Evolutionary conservation across 1,140 invertebrate species (phyloP).

Genomic region (Octopus sinensis): DNA sequence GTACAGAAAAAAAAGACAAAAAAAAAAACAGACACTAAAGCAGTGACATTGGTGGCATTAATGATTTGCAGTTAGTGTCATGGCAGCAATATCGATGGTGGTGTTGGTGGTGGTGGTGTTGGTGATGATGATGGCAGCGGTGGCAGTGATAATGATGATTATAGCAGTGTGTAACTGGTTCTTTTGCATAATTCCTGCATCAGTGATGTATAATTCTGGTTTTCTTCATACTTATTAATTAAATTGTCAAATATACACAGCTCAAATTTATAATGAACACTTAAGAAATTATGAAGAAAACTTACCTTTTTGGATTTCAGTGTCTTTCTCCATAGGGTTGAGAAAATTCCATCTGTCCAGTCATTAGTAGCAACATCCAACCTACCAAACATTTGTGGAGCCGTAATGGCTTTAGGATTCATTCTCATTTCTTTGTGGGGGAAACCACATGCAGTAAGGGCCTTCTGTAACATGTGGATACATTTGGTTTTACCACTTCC

Average conservation of each 20-base stretch:
- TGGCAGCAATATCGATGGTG: no score
- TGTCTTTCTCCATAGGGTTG: constrained; percentile 91
- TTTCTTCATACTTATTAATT: not conserved
- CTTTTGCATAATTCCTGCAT: no score
- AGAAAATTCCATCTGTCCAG: constrained; percentile 97
- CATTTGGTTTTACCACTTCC: constrained; percentile 84
- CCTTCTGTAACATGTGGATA: constrained; percentile 86
- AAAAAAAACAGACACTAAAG: no score
- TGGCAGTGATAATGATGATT: no score
- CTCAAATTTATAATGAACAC: not conserved
- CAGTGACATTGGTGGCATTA: no score
- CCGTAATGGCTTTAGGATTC: constrained; percentile 97
- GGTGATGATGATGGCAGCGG: no score
- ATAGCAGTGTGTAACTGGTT: no score
- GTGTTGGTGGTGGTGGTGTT: no score
- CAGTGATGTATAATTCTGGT: no score
- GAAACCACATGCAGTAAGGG: constrained; percentile 53
- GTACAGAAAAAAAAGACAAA: no score
- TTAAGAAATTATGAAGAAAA: not conserved
- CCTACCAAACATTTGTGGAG: constrained; percentile 94
- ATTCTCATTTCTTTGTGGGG: constrained; percentile 82
- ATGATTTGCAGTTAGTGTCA: no score
- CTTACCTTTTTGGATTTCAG: constrained; percentile 79
- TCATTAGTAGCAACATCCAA: constrained; percentile 95
- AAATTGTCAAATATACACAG: not conserved